Evolutionary conservation across 1,140 invertebrate genomes (phyloP).

Genomic region (Drosophila orena): DNA sequence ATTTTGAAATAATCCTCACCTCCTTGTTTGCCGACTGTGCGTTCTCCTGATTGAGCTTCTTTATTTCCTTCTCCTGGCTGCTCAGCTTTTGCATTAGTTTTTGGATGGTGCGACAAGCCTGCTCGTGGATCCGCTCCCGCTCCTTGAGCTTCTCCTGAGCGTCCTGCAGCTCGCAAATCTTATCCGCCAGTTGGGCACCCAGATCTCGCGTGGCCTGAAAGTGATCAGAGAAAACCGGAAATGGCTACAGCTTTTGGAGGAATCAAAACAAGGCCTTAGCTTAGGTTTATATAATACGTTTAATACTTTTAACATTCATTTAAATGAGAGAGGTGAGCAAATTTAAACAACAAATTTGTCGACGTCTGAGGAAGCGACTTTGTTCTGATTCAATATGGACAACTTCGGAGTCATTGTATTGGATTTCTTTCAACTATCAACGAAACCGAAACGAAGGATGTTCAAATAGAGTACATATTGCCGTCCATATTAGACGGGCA

Average conservation of each 20-base stretch:
- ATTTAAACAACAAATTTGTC: conserved; percentile 43
- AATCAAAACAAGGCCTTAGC: conserved; percentile 1
- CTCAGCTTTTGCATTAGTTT: conserved; percentile 77
- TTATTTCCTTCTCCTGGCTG: conserved; percentile 70
- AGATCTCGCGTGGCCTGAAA: conserved; percentile 47
- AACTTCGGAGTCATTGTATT: conserved; percentile 4
- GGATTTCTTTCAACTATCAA: conserved; percentile 41
- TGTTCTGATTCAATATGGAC: conserved; percentile 4
- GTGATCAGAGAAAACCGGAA: conserved; percentile 1
- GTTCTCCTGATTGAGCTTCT: conserved; percentile 34
- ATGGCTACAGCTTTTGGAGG: background rate
- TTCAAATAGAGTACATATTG: conserved; percentile 2
- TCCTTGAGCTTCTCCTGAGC: conserved; percentile 65
- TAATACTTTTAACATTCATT: conserved; percentile 33
- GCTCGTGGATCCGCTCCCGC: conserved; percentile 64
- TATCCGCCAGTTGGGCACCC: conserved; percentile 66
- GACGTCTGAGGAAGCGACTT: conserved; percentile 12
- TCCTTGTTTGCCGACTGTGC: conserved; percentile 27
- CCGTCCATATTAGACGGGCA: conserved; percentile 15
- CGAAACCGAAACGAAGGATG: conserved; percentile 16
- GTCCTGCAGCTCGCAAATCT: conserved; percentile 68
- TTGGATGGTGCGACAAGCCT: conserved; percentile 73
- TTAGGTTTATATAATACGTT: conserved; percentile 6
- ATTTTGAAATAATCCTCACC: background rate
- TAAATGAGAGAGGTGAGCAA: background rate